Evolutionary conservation across 53 echinoderm and acorn worm species (phyloP).

Genomic region (Echinometra lucunter): DNA sequence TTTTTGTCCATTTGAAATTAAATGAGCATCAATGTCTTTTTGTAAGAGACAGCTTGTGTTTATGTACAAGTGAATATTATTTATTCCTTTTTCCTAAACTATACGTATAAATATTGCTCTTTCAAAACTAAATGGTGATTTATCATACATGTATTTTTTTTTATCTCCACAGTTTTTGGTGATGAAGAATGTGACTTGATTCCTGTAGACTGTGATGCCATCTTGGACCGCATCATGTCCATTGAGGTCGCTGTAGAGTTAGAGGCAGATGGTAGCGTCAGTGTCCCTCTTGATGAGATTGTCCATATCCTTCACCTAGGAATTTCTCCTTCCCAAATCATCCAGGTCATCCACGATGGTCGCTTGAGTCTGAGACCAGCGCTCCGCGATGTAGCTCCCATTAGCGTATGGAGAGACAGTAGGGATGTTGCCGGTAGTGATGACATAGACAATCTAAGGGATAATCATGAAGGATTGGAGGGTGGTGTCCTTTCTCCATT

Average conservation of each 20-base stretch:
- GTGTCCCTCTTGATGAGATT: conserved; percentile 33
- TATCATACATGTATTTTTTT: neutral
- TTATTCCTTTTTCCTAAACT: neutral
- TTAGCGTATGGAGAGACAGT: neutral
- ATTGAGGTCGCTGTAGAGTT: conserved; percentile 46
- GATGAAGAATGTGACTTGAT: conserved; percentile 49
- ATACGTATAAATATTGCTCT: neutral
- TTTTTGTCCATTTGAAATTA: no score
- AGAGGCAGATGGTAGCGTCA: conserved; percentile 65
- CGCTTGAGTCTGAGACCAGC: conserved; percentile 40
- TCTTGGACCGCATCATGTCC: conserved; percentile 55
- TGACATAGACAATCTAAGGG: neutral
- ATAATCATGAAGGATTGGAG: neutral
- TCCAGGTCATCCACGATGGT: conserved; percentile 63
- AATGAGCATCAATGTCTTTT: no score
- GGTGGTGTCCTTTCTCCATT: neutral
- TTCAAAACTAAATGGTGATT: neutral
- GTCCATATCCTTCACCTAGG: conserved; percentile 19
- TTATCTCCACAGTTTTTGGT: conserved; percentile 36
- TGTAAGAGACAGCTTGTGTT: no score
- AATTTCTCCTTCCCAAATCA: conserved; percentile 57
- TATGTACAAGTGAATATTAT: no score
- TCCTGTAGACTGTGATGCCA: conserved; percentile 57
- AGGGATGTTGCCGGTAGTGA: neutral
- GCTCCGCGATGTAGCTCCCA: neutral